Conservation (phyloP, 2,888 invertebrate species). For the Aporophyla nigra region DNA sequence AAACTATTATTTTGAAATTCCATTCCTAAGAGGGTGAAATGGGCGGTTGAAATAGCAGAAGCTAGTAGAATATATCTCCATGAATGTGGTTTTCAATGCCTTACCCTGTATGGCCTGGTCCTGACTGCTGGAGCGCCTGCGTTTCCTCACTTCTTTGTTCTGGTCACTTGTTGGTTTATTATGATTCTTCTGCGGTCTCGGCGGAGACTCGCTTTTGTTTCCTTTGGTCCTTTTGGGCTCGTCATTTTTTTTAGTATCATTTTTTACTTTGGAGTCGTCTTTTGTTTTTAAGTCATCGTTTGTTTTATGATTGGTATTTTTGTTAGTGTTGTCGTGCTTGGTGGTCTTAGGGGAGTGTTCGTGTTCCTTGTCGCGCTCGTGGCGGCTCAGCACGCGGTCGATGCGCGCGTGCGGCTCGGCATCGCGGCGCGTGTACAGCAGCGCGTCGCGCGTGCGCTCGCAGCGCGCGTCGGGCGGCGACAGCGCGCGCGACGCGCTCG, state of each 20-base stretch:
- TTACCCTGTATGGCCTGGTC: constrained; percentile 18
- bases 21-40: too few species aligned
- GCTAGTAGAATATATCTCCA: not conserved
- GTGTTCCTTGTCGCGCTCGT: constrained; percentile 74
- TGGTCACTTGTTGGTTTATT: constrained; percentile 11
- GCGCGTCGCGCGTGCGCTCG: constrained; percentile 75
- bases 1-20: too few species aligned
- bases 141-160: constrained; percentile 29
- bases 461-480: constrained; percentile 15
- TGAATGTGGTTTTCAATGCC: not conserved
- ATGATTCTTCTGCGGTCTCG: not conserved
- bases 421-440: constrained; percentile 89
- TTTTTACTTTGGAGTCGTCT: constrained; percentile 13
- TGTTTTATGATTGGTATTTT: constrained; percentile 2
- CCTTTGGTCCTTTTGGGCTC: not conserved
- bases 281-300: constrained; percentile 12
- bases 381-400: constrained; percentile 81
- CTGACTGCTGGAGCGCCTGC: constrained; percentile 38
- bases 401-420: constrained; percentile 81
- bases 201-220: constrained; percentile 25
- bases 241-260: constrained; percentile 1
- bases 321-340: constrained; percentile 18
- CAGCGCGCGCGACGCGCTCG: constrained; percentile 15
- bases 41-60: too few species aligned
- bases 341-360: constrained; percentile 23